These are phyloP conservation scores for Polymixis flavicincta DNA, from an alignment of 2,888 invertebrate genomes.

Conservation along the genomic window DNA sequence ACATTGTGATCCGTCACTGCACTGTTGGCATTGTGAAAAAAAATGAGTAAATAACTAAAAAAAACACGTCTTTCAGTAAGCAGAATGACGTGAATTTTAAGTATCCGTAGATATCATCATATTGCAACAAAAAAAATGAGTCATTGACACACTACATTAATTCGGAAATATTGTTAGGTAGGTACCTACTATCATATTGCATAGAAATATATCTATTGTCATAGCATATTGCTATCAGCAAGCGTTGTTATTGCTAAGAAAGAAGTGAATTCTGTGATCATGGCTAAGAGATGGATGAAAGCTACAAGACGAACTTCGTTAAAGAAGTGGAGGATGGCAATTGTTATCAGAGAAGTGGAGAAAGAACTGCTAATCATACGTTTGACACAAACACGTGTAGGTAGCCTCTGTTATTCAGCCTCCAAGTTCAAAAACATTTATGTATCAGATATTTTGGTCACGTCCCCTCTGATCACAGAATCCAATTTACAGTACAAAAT, in stretches of 20 bases:
- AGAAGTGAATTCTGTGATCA: background rate
- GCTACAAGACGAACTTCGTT: background rate
- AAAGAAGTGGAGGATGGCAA: background rate
- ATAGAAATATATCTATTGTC: too few species aligned
- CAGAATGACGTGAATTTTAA: too few species aligned
- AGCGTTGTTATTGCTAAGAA: background rate
- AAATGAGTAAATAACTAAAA: too few species aligned
- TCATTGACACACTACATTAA: too few species aligned
- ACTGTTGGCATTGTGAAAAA: too few species aligned
- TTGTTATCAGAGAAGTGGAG: background rate
- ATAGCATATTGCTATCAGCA: background rate
- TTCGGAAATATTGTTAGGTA: background rate
- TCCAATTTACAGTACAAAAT: conserved; percentile 82
- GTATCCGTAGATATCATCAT: too few species aligned
- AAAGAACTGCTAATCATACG: background rate
- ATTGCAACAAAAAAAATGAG: too few species aligned
- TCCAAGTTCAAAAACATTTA: conserved; percentile 65
- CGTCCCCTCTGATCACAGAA: conserved; percentile 79
- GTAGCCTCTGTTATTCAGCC: conserved; percentile 14
- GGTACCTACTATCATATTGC: background rate
- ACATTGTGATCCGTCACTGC: too few species aligned
- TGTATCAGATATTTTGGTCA: conserved; percentile 73
- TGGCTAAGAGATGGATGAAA: background rate
- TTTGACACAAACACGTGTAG: conserved; percentile 2
- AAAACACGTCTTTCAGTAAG: too few species aligned